phyloP scores from a whole-genome alignment of 2,888 invertebrate genomes.

The Asteroscopus sphinx region DNA sequence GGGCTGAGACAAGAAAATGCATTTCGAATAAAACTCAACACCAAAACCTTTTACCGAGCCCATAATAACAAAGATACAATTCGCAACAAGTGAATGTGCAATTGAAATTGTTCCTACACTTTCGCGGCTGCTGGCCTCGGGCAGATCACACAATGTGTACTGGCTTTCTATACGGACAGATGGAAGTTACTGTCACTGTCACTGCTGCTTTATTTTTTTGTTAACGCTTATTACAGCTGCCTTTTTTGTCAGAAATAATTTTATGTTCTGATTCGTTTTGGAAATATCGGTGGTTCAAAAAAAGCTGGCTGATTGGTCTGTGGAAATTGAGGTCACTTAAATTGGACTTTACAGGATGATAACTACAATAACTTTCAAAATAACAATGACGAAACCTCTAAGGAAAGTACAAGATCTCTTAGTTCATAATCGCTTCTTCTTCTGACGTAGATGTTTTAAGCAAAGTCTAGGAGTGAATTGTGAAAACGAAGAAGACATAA shows the following conservation, averaged over 20 bases:
- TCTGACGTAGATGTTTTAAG: no score
- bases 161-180: slow-evolving; percentile 49
- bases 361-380: no score
- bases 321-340: no score
- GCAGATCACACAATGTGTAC: slow-evolving; percentile 44
- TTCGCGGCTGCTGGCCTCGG: slow-evolving; percentile 49
- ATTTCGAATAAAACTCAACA: neutral
- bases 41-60: slow-evolving; percentile 18
- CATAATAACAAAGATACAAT: slow-evolving; percentile 23
- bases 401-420: no score
- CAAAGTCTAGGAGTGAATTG: no score
- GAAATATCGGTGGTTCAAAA: no score
- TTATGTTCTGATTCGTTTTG: slow-evolving; percentile 1
- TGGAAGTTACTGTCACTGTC: slow-evolving; percentile 10
- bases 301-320: no score
- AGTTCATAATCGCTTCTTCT: no score
- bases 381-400: no score
- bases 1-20: no score
- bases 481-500: no score
- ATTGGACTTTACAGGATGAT: no score
- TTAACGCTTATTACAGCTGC: slow-evolving; percentile 22
- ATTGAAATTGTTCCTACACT: slow-evolving; percentile 53
- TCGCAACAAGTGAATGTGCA: slow-evolving; percentile 37
- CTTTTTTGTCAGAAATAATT: slow-evolving; percentile 40
- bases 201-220: slow-evolving; percentile 28